phyloP scores from a whole-genome alignment of 1,140 invertebrate genomes.

The Brachionus manjavacas region DNA sequence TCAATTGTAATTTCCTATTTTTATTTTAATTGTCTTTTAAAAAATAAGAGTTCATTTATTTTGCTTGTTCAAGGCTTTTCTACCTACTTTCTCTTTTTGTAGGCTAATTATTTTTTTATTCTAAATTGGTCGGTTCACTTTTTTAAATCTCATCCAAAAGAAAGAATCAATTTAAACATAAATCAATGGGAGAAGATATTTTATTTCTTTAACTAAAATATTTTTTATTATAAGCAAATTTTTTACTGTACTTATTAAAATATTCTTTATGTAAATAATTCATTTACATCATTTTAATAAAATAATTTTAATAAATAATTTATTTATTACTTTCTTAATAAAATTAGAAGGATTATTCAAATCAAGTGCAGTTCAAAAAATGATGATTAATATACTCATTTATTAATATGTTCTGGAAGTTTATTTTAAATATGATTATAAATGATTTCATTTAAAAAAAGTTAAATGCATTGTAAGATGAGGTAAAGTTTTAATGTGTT shows the following conservation, averaged over 20 bases:
- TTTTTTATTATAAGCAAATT: not conserved
- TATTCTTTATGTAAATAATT: not conserved
- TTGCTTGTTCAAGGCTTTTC: not conserved
- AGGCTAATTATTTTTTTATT: not conserved
- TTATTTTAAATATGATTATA: too few relatives aligned
- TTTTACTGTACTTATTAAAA: not conserved
- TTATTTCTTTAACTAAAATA: not conserved
- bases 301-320: not conserved
- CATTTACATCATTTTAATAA: not conserved
- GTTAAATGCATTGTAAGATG: too few relatives aligned
- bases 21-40: conserved; percentile 3
- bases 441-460: too few relatives aligned
- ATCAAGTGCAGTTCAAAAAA: too few relatives aligned
- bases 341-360: too few relatives aligned
- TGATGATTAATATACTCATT: too few relatives aligned
- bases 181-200: not conserved
- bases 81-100: too few relatives aligned
- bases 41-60: not conserved
- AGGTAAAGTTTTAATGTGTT: too few relatives aligned
- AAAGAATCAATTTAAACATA: not conserved
- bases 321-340: not conserved
- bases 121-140: not conserved
- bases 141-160: not conserved
- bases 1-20: conserved; percentile 18
- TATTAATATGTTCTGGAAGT: too few relatives aligned